Evolutionary conservation across 2,797 vertebrate species (phyloP), one percentile per base, ranked within the genome.

Genomic region (Pseudomugil gertrudae): DNA sequence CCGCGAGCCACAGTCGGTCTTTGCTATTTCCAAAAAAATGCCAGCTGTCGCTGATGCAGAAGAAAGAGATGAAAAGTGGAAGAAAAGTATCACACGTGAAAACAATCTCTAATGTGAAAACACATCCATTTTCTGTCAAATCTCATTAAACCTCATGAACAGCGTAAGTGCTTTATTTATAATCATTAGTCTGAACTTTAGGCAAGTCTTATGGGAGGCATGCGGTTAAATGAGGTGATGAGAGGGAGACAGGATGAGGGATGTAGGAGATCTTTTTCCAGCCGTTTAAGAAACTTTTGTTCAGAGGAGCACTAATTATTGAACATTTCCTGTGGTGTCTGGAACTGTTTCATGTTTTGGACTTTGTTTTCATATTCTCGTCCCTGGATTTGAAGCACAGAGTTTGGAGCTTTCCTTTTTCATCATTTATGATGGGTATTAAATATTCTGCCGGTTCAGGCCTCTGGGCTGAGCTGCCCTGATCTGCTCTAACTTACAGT

Each of bases 381-480:
- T 57, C 38, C 24, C 62, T 6, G 6, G 60, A 21, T 63, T 53
- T 57, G 6, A 73, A 35, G 65, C 33, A 9, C 33, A 68, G 57
- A 61, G 54, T 23, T 64, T 13, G 4, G 10, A 76, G 61, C n/a
- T n/a, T n/a, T 58, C 55, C 55, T 40, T 77, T 71, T 79, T 50
- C 61, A 82, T 84, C 57, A 80, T 79, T 81, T 47, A 68, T 69
- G 57, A 30, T 35, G 15, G 35, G 61, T 84, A 74, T 81, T 79
- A 74, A 83, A 81, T 78, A 81, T 87, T 87, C 82, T 87, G 81
- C 82, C 79, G 63, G 61, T 83, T 78, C 58, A 77, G 63, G 64
- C 68, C 66, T 66, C 17, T 3, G 51, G 65, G 78, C 74, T 29
- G 65, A 57, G 66, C 69, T 63, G 66, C 36, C 65, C 66, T 48